Evolutionary conservation across 1,140 invertebrate genomes (phyloP).

Genomic region (Helicoverpa zea): DNA sequence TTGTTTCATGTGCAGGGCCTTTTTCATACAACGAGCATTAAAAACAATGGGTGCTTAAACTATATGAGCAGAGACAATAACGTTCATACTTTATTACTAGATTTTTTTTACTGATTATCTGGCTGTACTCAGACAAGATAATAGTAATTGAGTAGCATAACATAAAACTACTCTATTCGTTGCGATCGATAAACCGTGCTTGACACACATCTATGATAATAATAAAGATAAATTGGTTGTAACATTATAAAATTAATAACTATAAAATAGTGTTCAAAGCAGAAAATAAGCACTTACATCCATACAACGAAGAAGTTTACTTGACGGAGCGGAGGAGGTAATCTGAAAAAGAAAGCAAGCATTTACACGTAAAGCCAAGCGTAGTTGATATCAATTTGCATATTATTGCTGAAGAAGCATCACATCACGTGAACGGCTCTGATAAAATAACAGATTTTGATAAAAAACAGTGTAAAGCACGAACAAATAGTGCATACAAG

Average conservation of each 20-base stretch:
- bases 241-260: background rate
- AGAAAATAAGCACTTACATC: constrained; percentile 50
- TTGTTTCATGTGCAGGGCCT: background rate
- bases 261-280: background rate
- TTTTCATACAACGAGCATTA: constrained; percentile 8
- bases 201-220: background rate
- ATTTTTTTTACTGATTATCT: too few species aligned
- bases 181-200: constrained; percentile 16
- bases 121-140: background rate
- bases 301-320: constrained; percentile 52
- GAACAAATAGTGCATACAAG: background rate
- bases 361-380: constrained; percentile 45
- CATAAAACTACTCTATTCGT: background rate
- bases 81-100: too few species aligned
- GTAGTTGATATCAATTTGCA: constrained; percentile 12
- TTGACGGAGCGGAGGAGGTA: constrained; percentile 40
- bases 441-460: background rate
- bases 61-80: too few species aligned
- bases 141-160: background rate
- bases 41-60: background rate
- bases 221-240: too few species aligned
- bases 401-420: background rate
- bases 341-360: constrained; percentile 50
- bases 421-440: background rate
- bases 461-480: background rate